Conservation (phyloP, 2,888 invertebrate species). For the Lithosia quadra region DNA sequence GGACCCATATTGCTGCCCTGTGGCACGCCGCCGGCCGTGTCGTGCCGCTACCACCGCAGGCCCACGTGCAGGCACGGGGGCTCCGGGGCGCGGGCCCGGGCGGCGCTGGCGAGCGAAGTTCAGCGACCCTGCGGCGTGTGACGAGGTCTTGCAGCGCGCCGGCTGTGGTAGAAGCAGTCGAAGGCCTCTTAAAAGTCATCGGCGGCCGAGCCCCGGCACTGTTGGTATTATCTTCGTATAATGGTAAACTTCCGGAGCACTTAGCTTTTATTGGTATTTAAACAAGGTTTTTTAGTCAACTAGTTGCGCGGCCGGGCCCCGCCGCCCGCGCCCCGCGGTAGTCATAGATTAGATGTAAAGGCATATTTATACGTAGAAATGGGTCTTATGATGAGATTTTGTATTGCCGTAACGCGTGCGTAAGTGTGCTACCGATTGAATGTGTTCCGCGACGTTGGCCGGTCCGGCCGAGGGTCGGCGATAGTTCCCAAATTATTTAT, state of each 20-base stretch:
- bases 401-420: constrained; percentile 71
- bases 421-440: constrained; percentile 57
- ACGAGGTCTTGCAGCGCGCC: background rate
- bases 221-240: constrained; percentile 39
- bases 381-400: constrained; percentile 77
- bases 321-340: constrained; percentile 53
- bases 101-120: background rate
- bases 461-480: constrained; percentile 32
- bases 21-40: background rate
- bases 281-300: constrained; percentile 62
- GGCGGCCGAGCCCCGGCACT: constrained; percentile 40
- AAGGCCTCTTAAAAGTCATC: background rate
- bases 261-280: constrained; percentile 64
- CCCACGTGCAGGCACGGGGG: background rate
- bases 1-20: background rate
- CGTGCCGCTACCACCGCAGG: background rate
- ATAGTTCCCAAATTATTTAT: constrained; percentile 40
- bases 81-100: background rate
- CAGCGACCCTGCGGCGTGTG: background rate
- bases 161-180: background rate
- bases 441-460: constrained; percentile 26
- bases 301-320: constrained; percentile 39
- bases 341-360: constrained; percentile 61
- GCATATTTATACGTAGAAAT: constrained; percentile 68
- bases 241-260: constrained; percentile 65